Evolutionary conservation across 2,797 vertebrate genomes (phyloP), one percentile per base, ranked within the genome.

Genomic region (Fratercula arctica): DNA sequence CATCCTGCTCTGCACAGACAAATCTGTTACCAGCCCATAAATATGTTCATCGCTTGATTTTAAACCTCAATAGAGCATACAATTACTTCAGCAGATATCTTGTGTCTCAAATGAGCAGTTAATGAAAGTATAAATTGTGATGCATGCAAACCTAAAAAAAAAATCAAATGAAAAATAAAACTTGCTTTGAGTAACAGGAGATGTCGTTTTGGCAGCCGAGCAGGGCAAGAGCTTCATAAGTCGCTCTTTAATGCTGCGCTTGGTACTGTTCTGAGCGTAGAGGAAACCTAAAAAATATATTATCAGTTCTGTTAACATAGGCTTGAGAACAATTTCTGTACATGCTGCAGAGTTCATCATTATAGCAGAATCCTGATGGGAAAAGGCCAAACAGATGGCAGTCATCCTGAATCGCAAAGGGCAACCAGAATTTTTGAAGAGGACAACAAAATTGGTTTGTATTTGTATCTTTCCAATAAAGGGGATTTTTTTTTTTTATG

Each of bases 151-250:
- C 90, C 96, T 93, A 90, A 91, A 93, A 76, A 89, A 90, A 96
- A 96, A 94, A 81, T 73, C 83, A 96, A 91, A 95, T 8, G 43
- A 93, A 91, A 96, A 96, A 95, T 74, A 95, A 97, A 98, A 99
- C 99, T 99, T 99, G 99, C 99, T 99, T 99, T 99, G 98, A 97
- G 98, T 98, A 98, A 97, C 98, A 98, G 98, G 97, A 95, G 99
- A 98, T 85, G 98, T 97, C 86, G 98, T 98, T 99, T 99, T 99
- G 98, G 98, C 97, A 97, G 98, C 96, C 95, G 98, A 98, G 97
- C 99, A 99, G 95, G 98, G 98, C 94, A 99, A 99, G 98, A 99
- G 98, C 98, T 99, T 99, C 98, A 98, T 97, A 98, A 99, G 98
- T 61, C 99, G 98, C 98, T 99, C 99, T 98, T 98, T 98, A 98